Conservation (phyloP, 2,113 vertebrate genomes). For the Hydrochoerus hydrochaeris region DNA sequence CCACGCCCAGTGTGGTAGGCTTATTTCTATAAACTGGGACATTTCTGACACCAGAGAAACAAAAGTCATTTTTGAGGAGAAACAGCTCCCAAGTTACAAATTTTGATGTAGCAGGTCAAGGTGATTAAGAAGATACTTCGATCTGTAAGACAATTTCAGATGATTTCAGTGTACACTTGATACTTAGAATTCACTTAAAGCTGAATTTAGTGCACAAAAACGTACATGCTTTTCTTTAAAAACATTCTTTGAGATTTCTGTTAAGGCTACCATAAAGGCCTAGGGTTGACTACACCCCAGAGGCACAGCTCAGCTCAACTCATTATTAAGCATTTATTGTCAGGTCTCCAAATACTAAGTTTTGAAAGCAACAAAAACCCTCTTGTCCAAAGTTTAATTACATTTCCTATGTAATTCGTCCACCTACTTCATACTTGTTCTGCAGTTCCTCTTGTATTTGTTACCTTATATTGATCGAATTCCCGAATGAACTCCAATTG, state of each 20-base stretch:
- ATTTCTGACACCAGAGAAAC: background rate
- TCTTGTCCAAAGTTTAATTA: background rate
- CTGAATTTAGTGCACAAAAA: background rate
- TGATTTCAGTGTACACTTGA: background rate
- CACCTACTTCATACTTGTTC: background rate
- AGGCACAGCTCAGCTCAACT: background rate
- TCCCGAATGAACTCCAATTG: background rate
- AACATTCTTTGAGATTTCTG: background rate
- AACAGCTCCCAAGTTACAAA: background rate
- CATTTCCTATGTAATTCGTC: background rate
- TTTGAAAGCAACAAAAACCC: background rate
- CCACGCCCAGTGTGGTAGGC: background rate
- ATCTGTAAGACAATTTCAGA: background rate
- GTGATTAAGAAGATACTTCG: background rate
- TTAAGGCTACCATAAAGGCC: background rate
- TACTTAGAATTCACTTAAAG: conserved; percentile 20
- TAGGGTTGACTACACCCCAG: background rate
- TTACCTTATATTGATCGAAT: background rate
- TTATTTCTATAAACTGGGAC: background rate
- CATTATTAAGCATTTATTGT: background rate
- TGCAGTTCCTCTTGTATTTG: background rate
- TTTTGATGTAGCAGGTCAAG: background rate
- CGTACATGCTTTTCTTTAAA: background rate
- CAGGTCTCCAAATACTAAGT: background rate
- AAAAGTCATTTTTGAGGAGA: background rate